Base-by-base conservation (phyloP, 1,140 invertebrate genomes). In the Colletes gigas region DNA sequence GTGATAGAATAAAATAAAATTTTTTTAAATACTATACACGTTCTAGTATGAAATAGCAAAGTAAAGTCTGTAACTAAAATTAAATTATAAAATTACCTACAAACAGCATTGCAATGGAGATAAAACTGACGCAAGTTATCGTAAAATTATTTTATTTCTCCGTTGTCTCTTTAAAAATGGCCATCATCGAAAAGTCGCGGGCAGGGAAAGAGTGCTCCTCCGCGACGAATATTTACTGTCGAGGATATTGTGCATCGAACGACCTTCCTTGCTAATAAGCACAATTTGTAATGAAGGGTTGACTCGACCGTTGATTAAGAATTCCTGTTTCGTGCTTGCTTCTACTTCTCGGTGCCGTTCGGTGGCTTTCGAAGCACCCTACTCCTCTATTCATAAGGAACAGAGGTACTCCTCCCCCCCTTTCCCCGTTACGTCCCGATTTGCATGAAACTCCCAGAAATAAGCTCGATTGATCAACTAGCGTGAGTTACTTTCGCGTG, bases 331-430 rank as follows among this genome's bases (percentile, higher is more conserved):
- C 84, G 81, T 87, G 82, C 78, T 76, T 39, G 57, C 47, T 52
- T 9, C 59, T 77, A 70, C 77, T 75, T 76, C 76, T 77, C 76
- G 71, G n/a, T 62, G 21, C 73, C 57, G 57, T 50, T 68, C 78
- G 62, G 70, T 80, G 68, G 63, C 80, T 82, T 80, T 73, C 84
- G 73, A 62, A 55, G 47, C 71, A 57, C 77, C 81, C 82, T 86
- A 83, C 86, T 87, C 76, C 71, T 66, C 67, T 83, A 87, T 86
- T 87, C 85, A 84, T 87, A 86, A 87, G 86, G 85, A 86, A 77
- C 70, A 75, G 72, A 78, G 54, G 30, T 6, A 8, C 60, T n/a
- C 52, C 44, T 21, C 59, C 73, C 55, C 62, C 63, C 55, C 15
- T 17, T 52, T 19, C 50, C 59, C 50, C 8, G 10, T 50, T 50